Percentiles rank a stretch among this genome's conserved stretches.
Evolutionary conservation across 1,140 invertebrate genomes (phyloP).

Genomic region (Samia ricini): DNA sequence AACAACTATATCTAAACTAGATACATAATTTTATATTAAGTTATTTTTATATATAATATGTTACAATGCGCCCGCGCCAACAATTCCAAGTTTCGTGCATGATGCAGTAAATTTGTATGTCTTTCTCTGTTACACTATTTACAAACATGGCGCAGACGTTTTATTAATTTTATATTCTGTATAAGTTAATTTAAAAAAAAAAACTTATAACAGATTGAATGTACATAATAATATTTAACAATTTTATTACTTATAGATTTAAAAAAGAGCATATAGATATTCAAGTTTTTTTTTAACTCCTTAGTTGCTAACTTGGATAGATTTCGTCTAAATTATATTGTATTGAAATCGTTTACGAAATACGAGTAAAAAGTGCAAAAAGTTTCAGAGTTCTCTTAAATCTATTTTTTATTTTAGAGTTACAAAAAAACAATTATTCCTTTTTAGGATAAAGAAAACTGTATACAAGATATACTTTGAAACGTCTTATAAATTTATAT

Average conservation of each 20-base stretch:
- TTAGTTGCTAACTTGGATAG: too few species aligned
- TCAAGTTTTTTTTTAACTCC: too few species aligned
- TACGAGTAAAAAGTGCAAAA: too few species aligned
- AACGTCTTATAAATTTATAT: too few species aligned
- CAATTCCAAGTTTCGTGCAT: conserved; percentile 70
- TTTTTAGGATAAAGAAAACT: too few species aligned
- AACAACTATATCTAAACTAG: conserved; percentile 48
- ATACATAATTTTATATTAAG: conserved; percentile 35
- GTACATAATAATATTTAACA: not conserved
- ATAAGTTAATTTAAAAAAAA: not conserved
- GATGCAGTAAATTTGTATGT: conserved; percentile 50
- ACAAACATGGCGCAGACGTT: conserved; percentile 46
- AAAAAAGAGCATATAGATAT: not conserved
- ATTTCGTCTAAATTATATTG: too few species aligned
- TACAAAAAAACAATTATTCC: too few species aligned
- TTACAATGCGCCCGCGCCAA: conserved; percentile 44
- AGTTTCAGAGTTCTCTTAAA: too few species aligned
- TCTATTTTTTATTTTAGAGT: too few species aligned
- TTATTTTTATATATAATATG: conserved; percentile 34
- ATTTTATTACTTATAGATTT: not conserved
- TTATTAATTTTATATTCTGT: not conserved
- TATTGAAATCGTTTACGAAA: too few species aligned
- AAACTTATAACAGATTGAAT: not conserved
- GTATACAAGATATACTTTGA: too few species aligned
- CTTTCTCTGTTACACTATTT: conserved; percentile 41